Evolutionary conservation across 1,140 invertebrate species (phyloP), one percentile per base, ranked within the genome.

Genomic region (Sycophila sp.): DNA sequence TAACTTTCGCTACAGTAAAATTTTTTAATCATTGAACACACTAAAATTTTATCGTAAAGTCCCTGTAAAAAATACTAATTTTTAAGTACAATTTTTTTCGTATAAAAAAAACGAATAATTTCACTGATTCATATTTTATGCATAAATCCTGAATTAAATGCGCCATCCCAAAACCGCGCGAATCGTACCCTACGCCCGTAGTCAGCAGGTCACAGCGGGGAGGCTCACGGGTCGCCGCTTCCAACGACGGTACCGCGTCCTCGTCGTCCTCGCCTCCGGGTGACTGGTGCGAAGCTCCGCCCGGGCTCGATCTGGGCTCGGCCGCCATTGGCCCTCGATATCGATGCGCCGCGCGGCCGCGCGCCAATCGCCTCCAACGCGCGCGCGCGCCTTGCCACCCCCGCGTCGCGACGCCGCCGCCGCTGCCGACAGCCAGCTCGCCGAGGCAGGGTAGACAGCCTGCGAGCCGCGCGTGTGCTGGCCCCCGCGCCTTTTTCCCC

Each of bases 261-360:
- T 63, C 60, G 19, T n/a, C n/a, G 6, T 58, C 62, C 51, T 36
- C 36, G 34, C 32, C 36, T 1, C 8, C 22, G 22, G 8, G 17
- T 8, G 42, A 7, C 26, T n/a, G 62, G 11, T 7, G 42, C 42
- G 24, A 71, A 66, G 69, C 63, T 71, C 69, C 69, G 62, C 63
- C 69, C 63, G 49, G 69, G 69, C 15, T 59, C 62, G 45, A 56
- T 66, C 62, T 38, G 36, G 40, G 26, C 42, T 42, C 55, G 26
- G 5, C 42, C 15, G 13, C 32, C 42, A 71, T 71, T 71, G 63
- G 69, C 32, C 40, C 40, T 3, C 15, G 11, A 17, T 34, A 32
- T 60, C 53, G 32, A 51, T 71, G 55, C 62, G 53, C 55, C 38
- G 30, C 28, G 28, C 24, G 11, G 11, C 10, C 47, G 38, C 55